These are phyloP conservation scores for Lochmaea capreae DNA, from an alignment of 2,888 invertebrate species.

Conservation along the genomic window DNA sequence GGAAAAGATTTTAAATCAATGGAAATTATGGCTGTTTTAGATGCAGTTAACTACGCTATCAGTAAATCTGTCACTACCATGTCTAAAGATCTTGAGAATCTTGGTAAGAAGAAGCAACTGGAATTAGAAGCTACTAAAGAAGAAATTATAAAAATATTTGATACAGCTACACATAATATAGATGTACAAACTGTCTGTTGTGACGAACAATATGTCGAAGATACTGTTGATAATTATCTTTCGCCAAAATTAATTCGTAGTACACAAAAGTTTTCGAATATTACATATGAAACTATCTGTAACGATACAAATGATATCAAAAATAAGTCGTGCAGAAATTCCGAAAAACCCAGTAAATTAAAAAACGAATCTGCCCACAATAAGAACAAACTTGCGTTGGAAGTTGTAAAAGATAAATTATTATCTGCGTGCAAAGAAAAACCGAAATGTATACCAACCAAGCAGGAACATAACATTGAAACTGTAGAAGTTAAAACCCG, in stretches of 20 bases:
- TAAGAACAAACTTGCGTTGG: not conserved
- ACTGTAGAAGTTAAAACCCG: not conserved
- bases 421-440: not conserved
- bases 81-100: not conserved
- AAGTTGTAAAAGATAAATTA: not conserved
- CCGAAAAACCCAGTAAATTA: not conserved
- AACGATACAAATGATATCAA: not conserved
- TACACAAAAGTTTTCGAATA: not conserved
- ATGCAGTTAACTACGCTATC: not conserved
- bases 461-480: not conserved
- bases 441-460: not conserved
- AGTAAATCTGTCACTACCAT: constrained; percentile 4
- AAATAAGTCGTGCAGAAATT: not conserved
- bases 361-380: not conserved
- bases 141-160: constrained; percentile 2
- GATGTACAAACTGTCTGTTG: not conserved
- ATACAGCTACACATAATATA: not conserved
- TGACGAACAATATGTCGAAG: not conserved
- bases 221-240: not conserved
- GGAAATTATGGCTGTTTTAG: constrained; percentile 7
- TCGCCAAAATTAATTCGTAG: not conserved
- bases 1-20: not conserved
- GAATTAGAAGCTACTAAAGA: constrained; percentile 1
- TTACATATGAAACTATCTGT: not conserved
- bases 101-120: not conserved